Conservation (phyloP, 1,140 invertebrate genomes). For the Physella acuta region DNA sequence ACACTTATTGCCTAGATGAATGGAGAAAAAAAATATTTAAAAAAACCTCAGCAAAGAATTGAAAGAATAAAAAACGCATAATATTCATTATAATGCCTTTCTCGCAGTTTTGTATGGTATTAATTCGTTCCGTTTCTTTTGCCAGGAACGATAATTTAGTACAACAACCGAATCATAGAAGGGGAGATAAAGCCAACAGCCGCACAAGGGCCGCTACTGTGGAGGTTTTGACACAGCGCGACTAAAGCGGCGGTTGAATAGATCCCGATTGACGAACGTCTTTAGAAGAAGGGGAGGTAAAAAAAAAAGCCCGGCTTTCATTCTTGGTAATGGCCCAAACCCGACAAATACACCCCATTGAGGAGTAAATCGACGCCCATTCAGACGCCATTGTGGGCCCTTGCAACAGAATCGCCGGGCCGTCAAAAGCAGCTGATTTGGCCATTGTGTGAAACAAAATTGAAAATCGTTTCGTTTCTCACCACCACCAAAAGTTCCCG, state of each 20-base stretch:
- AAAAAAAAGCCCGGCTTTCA: neutral
- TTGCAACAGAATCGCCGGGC: neutral
- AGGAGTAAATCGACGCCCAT: constrained; percentile 1
- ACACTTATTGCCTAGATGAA: too few species aligned
- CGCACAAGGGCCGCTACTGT: neutral
- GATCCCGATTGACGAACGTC: neutral
- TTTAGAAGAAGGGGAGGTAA: too few species aligned
- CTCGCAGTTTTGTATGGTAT: neutral
- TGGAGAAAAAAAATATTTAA: too few species aligned
- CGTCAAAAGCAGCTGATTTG: neutral
- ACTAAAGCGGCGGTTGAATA: too few species aligned
- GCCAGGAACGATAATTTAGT: neutral
- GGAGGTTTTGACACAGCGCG: too few species aligned
- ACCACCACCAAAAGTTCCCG: too few species aligned
- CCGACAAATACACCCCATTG: constrained; percentile 4
- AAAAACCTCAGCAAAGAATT: too few species aligned
- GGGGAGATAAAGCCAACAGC: neutral
- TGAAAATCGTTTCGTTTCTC: neutral
- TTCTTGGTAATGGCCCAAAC: neutral
- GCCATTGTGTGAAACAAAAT: neutral
- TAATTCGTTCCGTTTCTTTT: constrained; percentile 2
- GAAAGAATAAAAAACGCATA: constrained; percentile 12
- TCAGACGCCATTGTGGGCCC: neutral
- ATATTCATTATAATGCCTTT: constrained; percentile 3
- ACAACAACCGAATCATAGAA: constrained; percentile 8